A percentile compares a stretch with the other conserved stretches of the same genome.
Conservation (phyloP, 53 echinoderm and acorn worm species). For the Paracentrotus lividus region DNA sequence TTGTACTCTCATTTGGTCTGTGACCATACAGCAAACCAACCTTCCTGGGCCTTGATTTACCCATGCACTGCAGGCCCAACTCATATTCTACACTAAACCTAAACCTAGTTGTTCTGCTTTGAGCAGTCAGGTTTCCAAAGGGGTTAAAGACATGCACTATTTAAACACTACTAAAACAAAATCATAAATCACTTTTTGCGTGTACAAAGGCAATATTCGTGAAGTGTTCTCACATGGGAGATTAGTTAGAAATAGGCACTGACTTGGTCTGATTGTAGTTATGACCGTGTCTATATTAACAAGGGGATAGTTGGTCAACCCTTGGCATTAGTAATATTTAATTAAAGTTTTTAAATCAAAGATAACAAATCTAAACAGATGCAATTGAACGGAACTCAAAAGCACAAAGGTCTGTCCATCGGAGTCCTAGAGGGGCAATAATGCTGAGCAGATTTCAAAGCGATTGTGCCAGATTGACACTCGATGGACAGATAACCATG, state of each 20-base stretch:
- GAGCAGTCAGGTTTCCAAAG: neutral
- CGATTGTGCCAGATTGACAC: neutral
- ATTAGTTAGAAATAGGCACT: neutral
- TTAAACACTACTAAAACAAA: no score
- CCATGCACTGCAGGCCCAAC: conserved; percentile 2
- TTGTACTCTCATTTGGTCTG: neutral
- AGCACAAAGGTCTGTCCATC: neutral
- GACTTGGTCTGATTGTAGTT: neutral
- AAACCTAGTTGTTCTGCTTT: neutral
- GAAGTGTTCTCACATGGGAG: neutral
- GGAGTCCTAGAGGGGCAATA: neutral
- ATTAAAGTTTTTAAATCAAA: neutral
- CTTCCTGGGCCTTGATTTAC: neutral
- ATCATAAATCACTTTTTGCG: no score
- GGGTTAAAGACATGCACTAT: conserved; percentile 35
- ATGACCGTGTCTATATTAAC: neutral
- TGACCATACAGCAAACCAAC: conserved; percentile 5
- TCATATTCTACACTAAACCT: conserved; percentile 6
- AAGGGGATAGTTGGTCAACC: neutral
- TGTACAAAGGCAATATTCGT: neutral
- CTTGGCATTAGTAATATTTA: neutral
- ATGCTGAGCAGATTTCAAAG: neutral
- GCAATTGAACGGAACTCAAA: neutral
- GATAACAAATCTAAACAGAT: neutral
- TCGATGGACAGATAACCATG: neutral